A percentile compares a stretch with the other conserved stretches of the same genome.
phyloP scores from a whole-genome alignment of 2,797 vertebrate genomes.

The Mus minutoides region DNA sequence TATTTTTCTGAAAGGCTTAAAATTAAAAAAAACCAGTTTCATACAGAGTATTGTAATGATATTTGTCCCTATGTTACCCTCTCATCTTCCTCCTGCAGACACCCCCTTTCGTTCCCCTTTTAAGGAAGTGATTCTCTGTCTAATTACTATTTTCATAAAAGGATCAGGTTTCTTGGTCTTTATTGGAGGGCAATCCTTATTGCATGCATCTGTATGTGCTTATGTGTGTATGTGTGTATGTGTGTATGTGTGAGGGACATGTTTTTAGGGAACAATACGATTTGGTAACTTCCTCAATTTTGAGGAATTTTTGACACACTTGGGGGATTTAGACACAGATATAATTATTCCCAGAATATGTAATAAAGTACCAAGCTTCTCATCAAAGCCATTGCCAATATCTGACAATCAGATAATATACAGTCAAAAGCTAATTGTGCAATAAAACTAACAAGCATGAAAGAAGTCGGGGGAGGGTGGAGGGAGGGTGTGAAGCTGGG shows the following conservation, averaged over 20 bases:
- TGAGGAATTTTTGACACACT: conserved; percentile 59
- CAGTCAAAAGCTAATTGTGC: conserved; percentile 63
- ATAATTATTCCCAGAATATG: conserved; percentile 61
- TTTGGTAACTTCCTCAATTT: conserved; percentile 56
- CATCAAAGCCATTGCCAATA: conserved; percentile 55
- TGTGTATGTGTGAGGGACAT: neutral
- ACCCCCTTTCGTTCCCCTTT: neutral
- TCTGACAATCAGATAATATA: conserved; percentile 62
- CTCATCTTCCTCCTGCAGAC: neutral
- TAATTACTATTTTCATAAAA: conserved; percentile 31
- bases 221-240: neutral
- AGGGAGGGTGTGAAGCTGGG: neutral
- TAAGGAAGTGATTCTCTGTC: neutral
- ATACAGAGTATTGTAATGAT: neutral
- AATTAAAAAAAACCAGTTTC: neutral
- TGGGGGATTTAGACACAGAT: conserved; percentile 44
- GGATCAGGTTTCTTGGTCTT: neutral
- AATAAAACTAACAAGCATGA: conserved; percentile 50
- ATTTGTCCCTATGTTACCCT: too few relatives aligned
- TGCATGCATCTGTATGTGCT: neutral
- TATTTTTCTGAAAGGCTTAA: neutral
- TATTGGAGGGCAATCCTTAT: neutral
- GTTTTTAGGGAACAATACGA: conserved; percentile 50
- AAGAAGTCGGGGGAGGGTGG: neutral
- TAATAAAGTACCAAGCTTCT: conserved; percentile 64